These are phyloP conservation scores for Meta bourneti DNA, from an alignment of 2,888 invertebrate species.

Conservation along the genomic window DNA sequence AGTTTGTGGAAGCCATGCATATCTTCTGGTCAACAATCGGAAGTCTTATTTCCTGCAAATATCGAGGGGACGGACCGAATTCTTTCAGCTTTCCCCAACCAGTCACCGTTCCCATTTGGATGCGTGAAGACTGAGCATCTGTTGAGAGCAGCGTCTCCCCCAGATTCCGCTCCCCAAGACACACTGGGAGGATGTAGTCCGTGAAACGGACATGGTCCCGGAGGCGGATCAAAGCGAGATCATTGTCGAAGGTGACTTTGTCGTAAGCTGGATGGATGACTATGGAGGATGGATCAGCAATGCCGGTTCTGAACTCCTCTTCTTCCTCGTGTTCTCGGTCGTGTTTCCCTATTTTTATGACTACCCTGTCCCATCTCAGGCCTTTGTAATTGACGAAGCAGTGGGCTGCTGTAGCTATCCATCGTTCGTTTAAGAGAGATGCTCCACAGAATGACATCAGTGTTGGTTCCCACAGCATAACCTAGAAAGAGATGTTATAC, in stretches of 20 bases:
- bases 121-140: background rate
- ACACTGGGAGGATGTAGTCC: slow-evolving; percentile 78
- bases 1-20: slow-evolving; percentile 78
- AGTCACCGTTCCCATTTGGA: slow-evolving; percentile 78
- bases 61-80: slow-evolving; percentile 77
- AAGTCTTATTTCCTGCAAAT: slow-evolving; percentile 78
- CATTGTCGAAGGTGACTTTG: slow-evolving; percentile 79
- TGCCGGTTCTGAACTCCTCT: slow-evolving; percentile 77
- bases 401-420: slow-evolving; percentile 79
- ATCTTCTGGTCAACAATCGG: slow-evolving; percentile 78
- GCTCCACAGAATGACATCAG: slow-evolving; percentile 79
- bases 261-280: slow-evolving; percentile 78
- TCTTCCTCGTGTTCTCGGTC: slow-evolving; percentile 77
- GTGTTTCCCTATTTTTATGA: slow-evolving; percentile 78
- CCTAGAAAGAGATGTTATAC: slow-evolving; percentile 63
- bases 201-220: slow-evolving; percentile 77
- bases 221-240: slow-evolving; percentile 78
- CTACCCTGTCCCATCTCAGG: slow-evolving; percentile 65
- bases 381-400: slow-evolving; percentile 77
- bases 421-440: slow-evolving; percentile 78
- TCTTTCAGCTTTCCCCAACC: slow-evolving; percentile 79
- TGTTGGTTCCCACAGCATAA: slow-evolving; percentile 78
- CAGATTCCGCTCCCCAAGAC: slow-evolving; percentile 75
- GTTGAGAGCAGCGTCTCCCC: slow-evolving; percentile 40
- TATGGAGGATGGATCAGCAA: slow-evolving; percentile 73